Evolutionary conservation across 2,113 vertebrate genomes (phyloP), one percentile per base, ranked within the genome.

Genomic region (Murina feae): DNA sequence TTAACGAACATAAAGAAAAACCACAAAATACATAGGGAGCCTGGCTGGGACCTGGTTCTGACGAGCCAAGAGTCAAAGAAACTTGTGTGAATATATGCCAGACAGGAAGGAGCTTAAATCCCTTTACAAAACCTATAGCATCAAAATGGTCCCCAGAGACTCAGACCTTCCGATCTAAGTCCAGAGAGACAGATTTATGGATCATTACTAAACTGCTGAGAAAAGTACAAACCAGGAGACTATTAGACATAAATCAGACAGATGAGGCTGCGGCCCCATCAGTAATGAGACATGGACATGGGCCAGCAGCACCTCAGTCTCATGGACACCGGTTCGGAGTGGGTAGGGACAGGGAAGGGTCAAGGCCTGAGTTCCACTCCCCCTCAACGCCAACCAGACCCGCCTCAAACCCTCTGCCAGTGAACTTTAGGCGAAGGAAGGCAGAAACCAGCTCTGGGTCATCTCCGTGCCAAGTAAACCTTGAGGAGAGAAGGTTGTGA

Each of bases 161-260:
- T 35, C n/a, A 53, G 93, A 82, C 94, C 92, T 96, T 94, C 80
- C 86, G 90, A 82, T 88, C 87, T 81, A 84, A 82, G 81, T 58
- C 81, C 87, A 42, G 78, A 74, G 47, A 97, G 93, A 95, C 91
- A 90, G 94, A 53, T 96, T 97, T 91, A 95, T 94, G 95, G 93
- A 74, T 96, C 95, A 83, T 97, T 78, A 90, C 90, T 93, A 96
- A 97, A 96, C 53, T 94, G 91, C 95, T 88, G 84, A 96, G 94
- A 90, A 96, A 94, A 96, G 80, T 81, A 94, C 80, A 94, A 97
- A 91, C 72, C 90, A 66, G 91, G 53, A 94, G 91, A 91, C 88
- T 79, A 88, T 85, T 47, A 94, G 87, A 91, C 89, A 96, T 96
- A 90, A 95, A 96, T 96, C 97, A 96, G 72, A 87, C 72, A 95